Evolutionary conservation across 2,113 vertebrate genomes (phyloP), one percentile per base, ranked within the genome.

Genomic region (Choloepus hoffmanni): DNA sequence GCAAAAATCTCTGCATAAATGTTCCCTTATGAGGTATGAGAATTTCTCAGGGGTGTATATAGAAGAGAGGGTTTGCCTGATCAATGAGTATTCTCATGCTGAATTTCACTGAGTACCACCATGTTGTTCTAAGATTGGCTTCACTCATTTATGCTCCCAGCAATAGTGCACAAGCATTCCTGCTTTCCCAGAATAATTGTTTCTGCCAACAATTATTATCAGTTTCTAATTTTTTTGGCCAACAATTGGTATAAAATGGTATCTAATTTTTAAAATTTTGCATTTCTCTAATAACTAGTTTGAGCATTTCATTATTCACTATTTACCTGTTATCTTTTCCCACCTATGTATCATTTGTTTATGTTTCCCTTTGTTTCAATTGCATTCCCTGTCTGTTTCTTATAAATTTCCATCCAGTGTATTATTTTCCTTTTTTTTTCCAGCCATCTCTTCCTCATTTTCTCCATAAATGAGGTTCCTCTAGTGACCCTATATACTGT

Each of bases 221-320:
- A 21, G 16, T 89, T 63, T 85, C 63, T 85, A 43, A 11, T 78
- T 45, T 93, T 95, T 24, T 53, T 2, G 48, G n/a, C 74, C 83
- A 86, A 91, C 8, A 65, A 2, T 74, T 28, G 45, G 65, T 86
- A 55, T 91, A 55, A 95, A 79, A 55, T 48, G 58, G 36, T 24
- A 24, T 73, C 55, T 79, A 26, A 73, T 58, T 79, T 90, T 91
- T 62, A 36, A n/a, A 78, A 33, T 84, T 85, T 85, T 68, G 23
- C 36, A 72, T 78, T 78, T 85, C 60, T 89, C 53, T 65, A 70
- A 3, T 83, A 83, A 6, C 50, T 76, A 68, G 15, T 84, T 92
- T 89, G 78, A 92, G 19, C 15, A 70, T 89, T 88, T 92, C 62
- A 36, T 65, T 62, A 91, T 28, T 85, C 58, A 36, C 36, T 36